Percentiles rank a stretch among this genome's conserved stretches.
These are phyloP conservation scores for Aquatica leii DNA, from an alignment of 2,888 invertebrate species.

Conservation along the genomic window DNA sequence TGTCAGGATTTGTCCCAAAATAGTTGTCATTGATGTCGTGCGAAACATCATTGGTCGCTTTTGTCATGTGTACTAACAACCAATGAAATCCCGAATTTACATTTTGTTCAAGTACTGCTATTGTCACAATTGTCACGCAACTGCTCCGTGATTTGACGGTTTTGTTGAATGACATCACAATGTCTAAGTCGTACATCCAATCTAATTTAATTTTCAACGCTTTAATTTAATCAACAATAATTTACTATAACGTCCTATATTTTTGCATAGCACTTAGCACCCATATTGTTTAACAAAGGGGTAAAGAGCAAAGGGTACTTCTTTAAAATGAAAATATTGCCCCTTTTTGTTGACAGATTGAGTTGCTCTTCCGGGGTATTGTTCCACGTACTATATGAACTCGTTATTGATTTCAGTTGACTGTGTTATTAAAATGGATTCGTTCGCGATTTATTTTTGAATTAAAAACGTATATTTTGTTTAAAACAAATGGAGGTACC, in stretches of 20 bases:
- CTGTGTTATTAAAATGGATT: slow-evolving; percentile 29
- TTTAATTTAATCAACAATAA: too few relatives aligned
- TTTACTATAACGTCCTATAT: neutral
- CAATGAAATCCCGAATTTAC: slow-evolving; percentile 55
- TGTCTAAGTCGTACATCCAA: too few relatives aligned
- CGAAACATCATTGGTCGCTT: slow-evolving; percentile 53
- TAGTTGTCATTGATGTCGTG: slow-evolving; percentile 46
- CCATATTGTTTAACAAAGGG: slow-evolving; percentile 23
- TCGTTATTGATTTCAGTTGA: slow-evolving; percentile 34
- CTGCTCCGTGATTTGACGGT: slow-evolving; percentile 29
- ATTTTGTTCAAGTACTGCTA: slow-evolving; percentile 46
- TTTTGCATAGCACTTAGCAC: slow-evolving; percentile 18
- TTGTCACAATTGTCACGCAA: slow-evolving; percentile 57
- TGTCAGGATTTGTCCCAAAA: slow-evolving; percentile 29
- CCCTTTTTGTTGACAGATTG: slow-evolving; percentile 31
- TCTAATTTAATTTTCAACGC: too few relatives aligned
- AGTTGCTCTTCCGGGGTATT: slow-evolving; percentile 41
- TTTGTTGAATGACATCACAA: slow-evolving; percentile 22
- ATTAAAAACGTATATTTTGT: too few relatives aligned
- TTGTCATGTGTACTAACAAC: slow-evolving; percentile 53
- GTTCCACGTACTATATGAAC: slow-evolving; percentile 28
- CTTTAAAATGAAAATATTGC: slow-evolving; percentile 31
- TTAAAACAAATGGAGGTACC: too few relatives aligned
- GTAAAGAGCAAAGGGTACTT: slow-evolving; percentile 19
- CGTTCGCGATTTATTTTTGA: too few relatives aligned